Evolutionary conservation across 2,113 vertebrate species (phyloP).

Genomic region (Amazona vittata): DNA sequence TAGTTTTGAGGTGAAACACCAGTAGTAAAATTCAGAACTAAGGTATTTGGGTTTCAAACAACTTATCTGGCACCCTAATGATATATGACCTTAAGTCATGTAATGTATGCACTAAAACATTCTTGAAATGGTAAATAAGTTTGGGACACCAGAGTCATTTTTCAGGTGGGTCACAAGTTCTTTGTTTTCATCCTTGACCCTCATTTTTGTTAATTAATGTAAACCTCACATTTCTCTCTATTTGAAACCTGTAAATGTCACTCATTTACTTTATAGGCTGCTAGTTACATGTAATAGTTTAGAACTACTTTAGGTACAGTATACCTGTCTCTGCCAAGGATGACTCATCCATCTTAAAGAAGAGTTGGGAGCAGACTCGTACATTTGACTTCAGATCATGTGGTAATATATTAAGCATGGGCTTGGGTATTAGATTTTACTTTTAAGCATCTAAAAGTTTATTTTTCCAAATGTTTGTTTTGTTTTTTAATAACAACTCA

Average conservation of each 20-base stretch:
- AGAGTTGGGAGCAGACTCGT: neutral
- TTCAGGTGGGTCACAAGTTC: neutral
- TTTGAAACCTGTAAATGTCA: neutral
- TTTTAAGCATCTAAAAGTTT: neutral
- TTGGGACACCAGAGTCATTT: neutral
- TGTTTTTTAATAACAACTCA: too few relatives aligned
- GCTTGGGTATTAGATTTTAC: neutral
- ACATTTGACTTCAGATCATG: neutral
- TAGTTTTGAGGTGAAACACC: neutral
- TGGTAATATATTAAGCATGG: neutral
- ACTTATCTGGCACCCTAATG: accelerated
- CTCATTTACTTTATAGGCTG: neutral
- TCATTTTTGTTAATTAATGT: neutral
- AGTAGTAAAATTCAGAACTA: neutral
- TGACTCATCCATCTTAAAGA: neutral
- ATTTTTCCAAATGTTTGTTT: neutral
- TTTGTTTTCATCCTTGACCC: neutral
- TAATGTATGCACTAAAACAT: too few relatives aligned
- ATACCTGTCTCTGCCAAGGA: neutral
- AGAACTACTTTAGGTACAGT: neutral
- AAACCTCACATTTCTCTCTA: neutral
- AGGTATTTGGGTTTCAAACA: neutral
- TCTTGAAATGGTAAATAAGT: too few relatives aligned
- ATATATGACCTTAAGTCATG: too few relatives aligned
- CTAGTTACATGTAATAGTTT: neutral